Percentiles rank a stretch among this genome's conserved stretches.
Evolutionary conservation across 1,140 invertebrate species (phyloP).

Genomic region (Cydia pomonella): DNA sequence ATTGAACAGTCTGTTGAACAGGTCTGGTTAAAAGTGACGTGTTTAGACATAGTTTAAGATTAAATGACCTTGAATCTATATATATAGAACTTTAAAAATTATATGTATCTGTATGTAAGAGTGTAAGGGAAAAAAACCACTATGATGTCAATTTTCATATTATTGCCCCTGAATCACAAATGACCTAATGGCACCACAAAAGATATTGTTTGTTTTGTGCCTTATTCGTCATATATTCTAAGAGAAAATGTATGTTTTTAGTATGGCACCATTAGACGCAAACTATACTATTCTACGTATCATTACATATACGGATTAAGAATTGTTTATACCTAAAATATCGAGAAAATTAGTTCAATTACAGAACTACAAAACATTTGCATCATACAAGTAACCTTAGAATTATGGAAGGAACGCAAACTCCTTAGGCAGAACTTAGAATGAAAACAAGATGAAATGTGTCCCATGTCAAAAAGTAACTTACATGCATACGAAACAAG

Average conservation of each 20-base stretch:
- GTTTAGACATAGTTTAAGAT: too few relatives aligned
- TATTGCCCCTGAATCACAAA: not conserved
- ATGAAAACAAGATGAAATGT: constrained; percentile 35
- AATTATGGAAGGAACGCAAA: too few relatives aligned
- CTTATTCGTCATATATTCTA: not conserved
- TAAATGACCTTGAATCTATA: too few relatives aligned
- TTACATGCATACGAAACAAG: constrained; percentile 67
- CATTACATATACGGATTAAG: not conserved
- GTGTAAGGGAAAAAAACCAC: too few relatives aligned
- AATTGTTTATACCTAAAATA: not conserved
- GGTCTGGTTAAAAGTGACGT: not conserved
- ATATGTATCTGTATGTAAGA: too few relatives aligned
- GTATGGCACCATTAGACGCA: not conserved
- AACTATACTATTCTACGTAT: not conserved
- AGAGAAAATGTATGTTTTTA: not conserved
- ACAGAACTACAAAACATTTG: not conserved
- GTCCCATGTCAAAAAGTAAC: constrained; percentile 47
- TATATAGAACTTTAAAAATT: too few relatives aligned
- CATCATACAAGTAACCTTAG: constrained; percentile 40
- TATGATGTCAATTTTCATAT: too few relatives aligned
- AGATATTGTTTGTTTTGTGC: not conserved
- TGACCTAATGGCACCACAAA: not conserved
- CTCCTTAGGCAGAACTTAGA: too few relatives aligned
- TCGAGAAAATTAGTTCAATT: not conserved
- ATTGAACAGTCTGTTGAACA: not conserved